Conservation (phyloP, 1,140 invertebrate genomes). For the Schlechtendalia chinensis region DNA sequence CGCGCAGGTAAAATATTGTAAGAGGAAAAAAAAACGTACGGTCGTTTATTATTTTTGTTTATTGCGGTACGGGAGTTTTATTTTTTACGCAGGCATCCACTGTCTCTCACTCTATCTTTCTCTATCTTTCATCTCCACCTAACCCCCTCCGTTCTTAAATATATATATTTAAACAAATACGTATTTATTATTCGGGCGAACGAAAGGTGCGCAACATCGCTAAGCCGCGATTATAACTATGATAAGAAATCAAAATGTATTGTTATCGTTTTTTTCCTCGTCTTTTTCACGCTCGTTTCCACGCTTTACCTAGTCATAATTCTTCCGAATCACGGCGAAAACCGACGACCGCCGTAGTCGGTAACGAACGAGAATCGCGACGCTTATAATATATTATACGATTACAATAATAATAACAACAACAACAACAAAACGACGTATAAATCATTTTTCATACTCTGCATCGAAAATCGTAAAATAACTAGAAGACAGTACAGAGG, state of each 20-base stretch:
- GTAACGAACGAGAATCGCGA: too few species aligned
- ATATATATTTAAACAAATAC: background rate
- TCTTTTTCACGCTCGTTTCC: background rate
- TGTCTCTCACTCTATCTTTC: too few species aligned
- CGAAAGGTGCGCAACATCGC: background rate
- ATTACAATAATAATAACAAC: too few species aligned
- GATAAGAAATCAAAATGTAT: slow-evolving; percentile 43
- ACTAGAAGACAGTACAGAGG: too few species aligned
- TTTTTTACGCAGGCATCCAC: slow-evolving; percentile 13
- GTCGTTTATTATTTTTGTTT: slow-evolving; percentile 48
- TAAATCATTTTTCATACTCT: too few species aligned
- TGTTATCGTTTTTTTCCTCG: slow-evolving; percentile 20
- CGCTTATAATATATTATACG: too few species aligned
- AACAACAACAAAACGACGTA: too few species aligned
- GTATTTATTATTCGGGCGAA: slow-evolving; percentile 38
- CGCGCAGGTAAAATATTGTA: slow-evolving; percentile 49
- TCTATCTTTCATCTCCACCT: background rate
- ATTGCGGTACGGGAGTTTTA: slow-evolving; percentile 28
- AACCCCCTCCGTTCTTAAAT: background rate
- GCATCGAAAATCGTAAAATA: too few species aligned
- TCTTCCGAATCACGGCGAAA: background rate
- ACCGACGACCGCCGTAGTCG: background rate
- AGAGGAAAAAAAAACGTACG: slow-evolving; percentile 14
- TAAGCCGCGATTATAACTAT: slow-evolving; percentile 40
- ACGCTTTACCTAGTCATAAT: background rate